Percentiles rank a stretch among this genome's conserved stretches.
These are phyloP conservation scores for Drosophila aldrichi DNA, from an alignment of 2,888 invertebrate species.

Conservation along the genomic window DNA sequence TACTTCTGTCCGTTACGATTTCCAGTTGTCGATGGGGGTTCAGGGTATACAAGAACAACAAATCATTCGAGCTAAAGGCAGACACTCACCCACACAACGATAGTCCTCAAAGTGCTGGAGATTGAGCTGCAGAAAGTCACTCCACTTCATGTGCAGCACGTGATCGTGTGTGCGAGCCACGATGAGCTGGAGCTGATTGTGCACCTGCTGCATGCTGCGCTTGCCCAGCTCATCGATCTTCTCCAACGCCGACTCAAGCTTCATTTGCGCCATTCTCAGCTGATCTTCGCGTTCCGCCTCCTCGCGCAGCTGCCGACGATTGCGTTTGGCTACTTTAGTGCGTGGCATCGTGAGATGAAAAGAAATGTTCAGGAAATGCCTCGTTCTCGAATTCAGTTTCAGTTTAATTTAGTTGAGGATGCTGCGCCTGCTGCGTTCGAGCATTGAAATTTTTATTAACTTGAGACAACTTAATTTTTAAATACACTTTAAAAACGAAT, in stretches of 20 bases:
- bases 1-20: not conserved
- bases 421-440: constrained; percentile 22
- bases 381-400: too few relatives aligned
- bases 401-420: not conserved
- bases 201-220: constrained; percentile 35
- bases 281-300: constrained; percentile 75
- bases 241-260: constrained; percentile 66
- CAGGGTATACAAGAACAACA: too few relatives aligned
- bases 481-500: constrained; percentile 32
- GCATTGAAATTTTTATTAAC: constrained; percentile 41
- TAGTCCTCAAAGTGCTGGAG: constrained; percentile 32
- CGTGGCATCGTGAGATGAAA: constrained; percentile 76
- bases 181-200: constrained; percentile 55
- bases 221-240: constrained; percentile 64
- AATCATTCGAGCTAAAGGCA: too few relatives aligned
- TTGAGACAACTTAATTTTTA: constrained; percentile 27
- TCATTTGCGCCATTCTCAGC: constrained; percentile 73
- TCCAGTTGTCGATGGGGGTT: too few relatives aligned
- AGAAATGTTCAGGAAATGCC: too few relatives aligned
- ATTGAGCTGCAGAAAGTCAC: constrained; percentile 65
- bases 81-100: constrained; percentile 8
- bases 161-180: constrained; percentile 50
- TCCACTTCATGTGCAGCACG: constrained; percentile 73
- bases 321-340: constrained; percentile 80
- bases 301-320: constrained; percentile 59